phyloP scores from a whole-genome alignment of 2,113 vertebrate species.

The Vimba vimba region DNA sequence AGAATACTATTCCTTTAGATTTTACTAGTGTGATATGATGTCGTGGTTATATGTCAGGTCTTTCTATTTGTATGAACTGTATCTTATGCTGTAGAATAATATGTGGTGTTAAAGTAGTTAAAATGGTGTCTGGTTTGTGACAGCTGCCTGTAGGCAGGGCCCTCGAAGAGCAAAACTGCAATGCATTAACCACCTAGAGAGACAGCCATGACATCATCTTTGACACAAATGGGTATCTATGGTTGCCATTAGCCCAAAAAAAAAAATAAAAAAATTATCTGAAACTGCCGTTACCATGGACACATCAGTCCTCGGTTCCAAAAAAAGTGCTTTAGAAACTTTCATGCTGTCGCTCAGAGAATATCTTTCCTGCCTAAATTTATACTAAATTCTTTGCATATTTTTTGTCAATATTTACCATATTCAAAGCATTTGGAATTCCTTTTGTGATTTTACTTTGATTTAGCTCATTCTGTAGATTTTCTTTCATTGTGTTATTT shows the following conservation, averaged over 20 bases:
- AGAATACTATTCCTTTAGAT: background rate
- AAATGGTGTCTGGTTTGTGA: constrained; percentile 18
- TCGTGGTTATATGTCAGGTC: background rate
- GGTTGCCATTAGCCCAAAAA: constrained; percentile 60
- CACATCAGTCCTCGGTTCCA: constrained; percentile 35
- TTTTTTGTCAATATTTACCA: too few relatives aligned
- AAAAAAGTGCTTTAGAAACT: background rate
- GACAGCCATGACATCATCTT: constrained; percentile 69
- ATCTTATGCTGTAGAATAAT: background rate
- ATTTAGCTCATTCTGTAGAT: background rate
- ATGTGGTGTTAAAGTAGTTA: background rate
- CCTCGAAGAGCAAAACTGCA: constrained; percentile 51
- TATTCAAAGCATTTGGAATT: background rate
- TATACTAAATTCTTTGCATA: too few relatives aligned
- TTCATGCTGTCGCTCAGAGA: background rate
- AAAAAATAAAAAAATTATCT: constrained; percentile 61
- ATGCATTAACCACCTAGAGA: constrained; percentile 63
- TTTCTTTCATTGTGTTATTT: background rate
- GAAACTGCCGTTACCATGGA: constrained; percentile 71
- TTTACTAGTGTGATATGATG: background rate
- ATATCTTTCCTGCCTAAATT: background rate
- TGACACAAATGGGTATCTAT: constrained; percentile 65
- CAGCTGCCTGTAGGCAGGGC: constrained; percentile 40
- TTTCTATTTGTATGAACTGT: background rate
- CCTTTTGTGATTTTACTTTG: background rate